Evolutionary conservation across 1,140 invertebrate genomes (phyloP), one percentile per base, ranked within the genome.

Genomic region (Colletes gigas): DNA sequence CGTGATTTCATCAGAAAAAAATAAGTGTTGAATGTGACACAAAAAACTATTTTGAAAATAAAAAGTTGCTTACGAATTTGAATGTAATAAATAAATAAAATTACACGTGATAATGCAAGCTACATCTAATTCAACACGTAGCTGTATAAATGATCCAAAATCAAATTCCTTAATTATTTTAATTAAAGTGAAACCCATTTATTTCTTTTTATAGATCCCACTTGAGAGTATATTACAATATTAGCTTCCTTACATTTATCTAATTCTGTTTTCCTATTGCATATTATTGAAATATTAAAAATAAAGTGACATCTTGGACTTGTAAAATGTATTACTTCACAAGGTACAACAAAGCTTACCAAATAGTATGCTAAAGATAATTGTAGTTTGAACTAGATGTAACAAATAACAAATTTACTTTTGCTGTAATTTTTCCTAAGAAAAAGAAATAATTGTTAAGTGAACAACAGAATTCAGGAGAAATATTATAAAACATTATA

Each of bases 401-500:
- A 21, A 68, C 57, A 17, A 21, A 59, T 30, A 30, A 30, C 30
- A 30, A 30, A 54, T 74, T 47, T 66, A 76, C 15, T 77, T 50
- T 30, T 17, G 19, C 14, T 50, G 12, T 41, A 30, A 10, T 14
- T 0, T 15, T 47, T 7, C 19, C n/a, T 68, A 15, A 15, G 50
- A 10, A 69, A 76, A n/a, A 47, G 30, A 50, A 57, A 68, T 44
- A 68, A 47, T 75, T 44, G 44, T 77, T 39, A 75, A 69, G 41
- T 57, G 21, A 60, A 71, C n/a, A 78, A 57, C 30, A 70, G 47
- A 77, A 77, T 50, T 44, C 41, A 76, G 30, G 44, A 47, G 67
- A 60, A 71, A 78, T 62, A 71, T 62, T 82, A 52, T 72, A 72
- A 71, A 71, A 72, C 41, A 65, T 57, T 65, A 62, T 55, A 65